Percentiles rank a stretch among this genome's conserved stretches.
These are phyloP conservation scores for Martes flavigula DNA, from an alignment of 2,797 vertebrate species.

Conservation along the genomic window DNA sequence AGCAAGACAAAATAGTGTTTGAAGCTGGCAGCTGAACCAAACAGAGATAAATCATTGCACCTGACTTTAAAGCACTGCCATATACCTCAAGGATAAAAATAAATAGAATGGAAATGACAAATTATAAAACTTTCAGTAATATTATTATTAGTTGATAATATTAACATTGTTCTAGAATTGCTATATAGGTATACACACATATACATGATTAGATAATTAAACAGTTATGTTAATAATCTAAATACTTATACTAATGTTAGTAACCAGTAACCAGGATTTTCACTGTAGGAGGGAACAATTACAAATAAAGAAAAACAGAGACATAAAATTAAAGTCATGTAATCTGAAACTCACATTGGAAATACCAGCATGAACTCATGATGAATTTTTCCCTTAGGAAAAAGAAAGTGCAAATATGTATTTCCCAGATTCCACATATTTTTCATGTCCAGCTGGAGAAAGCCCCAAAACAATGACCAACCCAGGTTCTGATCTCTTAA, in stretches of 20 bases:
- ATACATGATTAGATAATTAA: neutral
- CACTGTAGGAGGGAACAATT: neutral
- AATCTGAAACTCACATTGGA: neutral
- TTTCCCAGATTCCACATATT: neutral
- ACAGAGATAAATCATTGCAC: neutral
- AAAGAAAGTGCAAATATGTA: neutral
- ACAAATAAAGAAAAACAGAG: neutral
- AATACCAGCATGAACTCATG: neutral
- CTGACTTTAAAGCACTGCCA: neutral
- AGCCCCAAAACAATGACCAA: neutral
- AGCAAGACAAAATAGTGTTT: neutral
- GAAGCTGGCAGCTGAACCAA: neutral
- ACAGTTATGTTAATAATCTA: neutral
- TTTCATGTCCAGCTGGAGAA: neutral
- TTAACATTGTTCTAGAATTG: neutral
- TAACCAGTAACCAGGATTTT: neutral
- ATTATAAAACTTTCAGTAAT: neutral
- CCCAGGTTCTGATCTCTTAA: neutral
- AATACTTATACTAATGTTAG: neutral
- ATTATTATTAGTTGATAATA: neutral
- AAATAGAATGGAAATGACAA: neutral
- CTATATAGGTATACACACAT: neutral
- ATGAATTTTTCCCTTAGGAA: neutral
- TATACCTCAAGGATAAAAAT: neutral
- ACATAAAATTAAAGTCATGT: neutral